Percentiles rank a stretch among this genome's conserved stretches.
These are phyloP conservation scores for Coregonus clupeaformis DNA, from an alignment of 2,113 vertebrate species.

Conservation along the genomic window DNA sequence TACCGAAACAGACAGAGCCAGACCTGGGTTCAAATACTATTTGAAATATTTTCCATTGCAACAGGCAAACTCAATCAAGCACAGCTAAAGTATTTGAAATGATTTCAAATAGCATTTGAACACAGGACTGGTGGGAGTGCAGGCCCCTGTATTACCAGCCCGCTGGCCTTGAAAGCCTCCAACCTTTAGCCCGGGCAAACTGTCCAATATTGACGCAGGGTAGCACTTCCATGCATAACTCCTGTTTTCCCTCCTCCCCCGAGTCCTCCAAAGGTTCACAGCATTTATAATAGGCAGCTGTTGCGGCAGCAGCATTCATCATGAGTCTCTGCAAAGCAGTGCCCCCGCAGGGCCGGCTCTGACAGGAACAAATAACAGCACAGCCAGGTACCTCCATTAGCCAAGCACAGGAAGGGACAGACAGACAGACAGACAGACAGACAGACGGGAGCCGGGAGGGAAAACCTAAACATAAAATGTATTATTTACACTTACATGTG, in stretches of 20 bases:
- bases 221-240: constrained; percentile 39
- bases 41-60: too few species aligned
- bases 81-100: too few species aligned
- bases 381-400: constrained; percentile 53
- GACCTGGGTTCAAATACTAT: too few species aligned
- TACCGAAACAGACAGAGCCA: too few species aligned
- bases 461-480: too few species aligned
- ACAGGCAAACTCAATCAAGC: too few species aligned
- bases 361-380: constrained; percentile 68
- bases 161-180: background rate
- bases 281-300: too few species aligned
- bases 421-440: too few species aligned
- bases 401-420: constrained; percentile 29
- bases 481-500: too few species aligned
- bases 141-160: background rate
- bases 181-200: background rate
- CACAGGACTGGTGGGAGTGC: background rate
- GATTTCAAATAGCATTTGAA: too few species aligned
- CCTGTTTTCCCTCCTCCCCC: constrained; percentile 20
- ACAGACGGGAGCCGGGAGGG: constrained; percentile 2
- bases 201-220: background rate
- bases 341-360: too few species aligned
- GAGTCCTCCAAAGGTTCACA: constrained; percentile 51
- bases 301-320: constrained; percentile 32
- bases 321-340: constrained; percentile 45